Conservation (phyloP, 2,888 invertebrate genomes). For the Eurytoma adleriae region DNA sequence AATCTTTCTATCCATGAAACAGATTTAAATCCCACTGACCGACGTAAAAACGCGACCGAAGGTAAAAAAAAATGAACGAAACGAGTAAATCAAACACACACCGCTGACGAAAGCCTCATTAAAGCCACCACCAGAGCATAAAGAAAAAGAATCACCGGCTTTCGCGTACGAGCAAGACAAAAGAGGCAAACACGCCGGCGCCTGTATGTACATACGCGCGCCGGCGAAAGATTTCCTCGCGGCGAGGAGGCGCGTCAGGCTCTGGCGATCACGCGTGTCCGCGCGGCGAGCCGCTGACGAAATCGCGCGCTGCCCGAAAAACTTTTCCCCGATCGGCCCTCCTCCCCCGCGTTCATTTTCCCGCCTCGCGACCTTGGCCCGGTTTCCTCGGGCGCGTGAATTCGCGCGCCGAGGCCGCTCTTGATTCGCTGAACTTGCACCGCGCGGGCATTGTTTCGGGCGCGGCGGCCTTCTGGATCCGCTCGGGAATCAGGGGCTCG, state of each 20-base stretch:
- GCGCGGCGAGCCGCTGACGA: background rate
- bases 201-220: background rate
- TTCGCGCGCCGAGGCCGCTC: background rate
- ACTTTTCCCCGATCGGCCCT: conserved; percentile 49
- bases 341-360: background rate
- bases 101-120: conserved; percentile 1
- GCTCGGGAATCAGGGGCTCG: too few species aligned
- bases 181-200: background rate
- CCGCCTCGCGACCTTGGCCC: conserved; percentile 36
- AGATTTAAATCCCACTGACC: too few species aligned
- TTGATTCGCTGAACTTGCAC: conserved; percentile 2
- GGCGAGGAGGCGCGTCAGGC: conserved; percentile 34
- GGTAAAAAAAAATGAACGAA: too few species aligned
- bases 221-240: background rate
- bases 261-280: conserved; percentile 29
- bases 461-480: too few species aligned
- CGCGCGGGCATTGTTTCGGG: background rate
- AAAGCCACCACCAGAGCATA: background rate
- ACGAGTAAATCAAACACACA: background rate
- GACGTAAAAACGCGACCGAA: too few species aligned
- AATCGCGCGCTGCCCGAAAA: conserved; percentile 13
- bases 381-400: conserved; percentile 3
- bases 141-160: too few species aligned
- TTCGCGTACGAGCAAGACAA: too few species aligned
- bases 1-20: too few species aligned